These are phyloP conservation scores for Corythucha ciliata DNA, from an alignment of 2,888 invertebrate genomes.

Conservation along the genomic window DNA sequence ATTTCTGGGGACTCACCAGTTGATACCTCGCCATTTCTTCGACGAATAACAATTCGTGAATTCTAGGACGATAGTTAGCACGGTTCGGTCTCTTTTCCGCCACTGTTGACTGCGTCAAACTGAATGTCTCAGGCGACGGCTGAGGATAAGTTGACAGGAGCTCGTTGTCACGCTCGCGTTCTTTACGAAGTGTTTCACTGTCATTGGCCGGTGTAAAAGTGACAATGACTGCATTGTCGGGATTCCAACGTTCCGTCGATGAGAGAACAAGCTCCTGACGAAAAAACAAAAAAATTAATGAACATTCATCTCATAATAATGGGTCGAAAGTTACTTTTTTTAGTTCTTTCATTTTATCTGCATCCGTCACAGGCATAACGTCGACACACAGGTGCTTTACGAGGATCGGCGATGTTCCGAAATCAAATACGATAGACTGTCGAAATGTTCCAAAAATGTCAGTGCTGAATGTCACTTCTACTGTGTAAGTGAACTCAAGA, in stretches of 20 bases:
- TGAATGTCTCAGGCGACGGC: constrained; percentile 56
- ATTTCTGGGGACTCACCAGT: constrained; percentile 42
- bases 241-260: constrained; percentile 54
- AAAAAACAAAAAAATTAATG: constrained; percentile 12
- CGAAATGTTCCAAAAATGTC: constrained; percentile 63
- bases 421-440: constrained; percentile 67
- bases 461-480: constrained; percentile 53
- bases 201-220: constrained; percentile 49
- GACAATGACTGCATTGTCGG: constrained; percentile 47
- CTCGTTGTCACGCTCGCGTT: constrained; percentile 47
- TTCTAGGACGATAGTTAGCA: constrained; percentile 60
- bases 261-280: constrained; percentile 46
- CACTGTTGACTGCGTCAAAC: constrained; percentile 58
- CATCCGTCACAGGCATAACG: constrained; percentile 59
- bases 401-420: constrained; percentile 54
- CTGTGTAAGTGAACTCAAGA: constrained; percentile 41
- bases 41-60: constrained; percentile 64
- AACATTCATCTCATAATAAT: constrained; percentile 1
- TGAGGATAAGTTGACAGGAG: constrained; percentile 55
- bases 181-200: constrained; percentile 45
- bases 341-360: constrained; percentile 54
- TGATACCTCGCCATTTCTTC: constrained; percentile 69
- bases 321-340: constrained; percentile 44
- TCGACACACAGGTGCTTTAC: constrained; percentile 64
- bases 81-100: constrained; percentile 52